These are phyloP conservation scores for Ptiloglossa arizonensis DNA, from an alignment of 1,140 invertebrate genomes.

Conservation along the genomic window DNA sequence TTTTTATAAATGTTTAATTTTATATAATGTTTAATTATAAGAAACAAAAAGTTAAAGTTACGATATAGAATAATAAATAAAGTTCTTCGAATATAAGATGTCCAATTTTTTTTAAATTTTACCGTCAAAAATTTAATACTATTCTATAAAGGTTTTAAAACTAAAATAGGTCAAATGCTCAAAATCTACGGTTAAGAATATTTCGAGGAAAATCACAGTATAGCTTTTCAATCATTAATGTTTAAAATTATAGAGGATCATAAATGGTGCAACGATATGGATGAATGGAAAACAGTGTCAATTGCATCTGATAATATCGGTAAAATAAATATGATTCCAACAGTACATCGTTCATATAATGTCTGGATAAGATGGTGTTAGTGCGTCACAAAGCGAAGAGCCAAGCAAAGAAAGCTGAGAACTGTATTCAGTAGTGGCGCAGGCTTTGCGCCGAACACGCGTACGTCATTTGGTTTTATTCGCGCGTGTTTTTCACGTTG, in stretches of 20 bases:
- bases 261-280: no score
- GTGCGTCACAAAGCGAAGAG: slow-evolving; percentile 14
- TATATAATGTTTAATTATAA: neutral
- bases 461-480: neutral
- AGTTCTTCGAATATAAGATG: no score
- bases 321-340: neutral
- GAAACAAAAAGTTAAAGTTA: neutral
- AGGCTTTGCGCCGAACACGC: slow-evolving; percentile 22
- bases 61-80: neutral
- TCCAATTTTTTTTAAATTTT: no score
- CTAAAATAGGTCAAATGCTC: no score
- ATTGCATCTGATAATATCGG: neutral
- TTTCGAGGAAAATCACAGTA: no score
- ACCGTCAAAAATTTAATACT: no score
- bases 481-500: neutral
- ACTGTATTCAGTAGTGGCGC: slow-evolving; percentile 34
- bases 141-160: no score
- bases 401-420: slow-evolving; percentile 1
- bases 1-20: neutral
- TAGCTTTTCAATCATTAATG: no score
- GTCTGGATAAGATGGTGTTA: neutral
- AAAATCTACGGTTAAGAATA: no score
- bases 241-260: no score
- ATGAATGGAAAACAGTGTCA: neutral
- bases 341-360: neutral